Percentiles rank a stretch among this genome's conserved stretches.
Conservation (phyloP, 1,140 invertebrate species). For the Drosophila kikkawai region DNA sequence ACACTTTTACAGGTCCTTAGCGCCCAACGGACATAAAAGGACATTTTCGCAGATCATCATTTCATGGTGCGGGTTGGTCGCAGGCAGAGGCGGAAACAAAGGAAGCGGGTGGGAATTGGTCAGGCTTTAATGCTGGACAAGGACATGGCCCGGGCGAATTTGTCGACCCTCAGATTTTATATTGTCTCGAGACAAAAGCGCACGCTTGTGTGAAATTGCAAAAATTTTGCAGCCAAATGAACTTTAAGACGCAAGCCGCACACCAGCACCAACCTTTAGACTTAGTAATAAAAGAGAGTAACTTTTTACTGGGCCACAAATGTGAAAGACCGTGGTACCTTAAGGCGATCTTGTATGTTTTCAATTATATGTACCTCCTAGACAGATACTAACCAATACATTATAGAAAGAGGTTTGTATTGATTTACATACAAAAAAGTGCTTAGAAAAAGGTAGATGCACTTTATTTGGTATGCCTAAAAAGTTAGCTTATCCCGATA, state of each 20-base stretch:
- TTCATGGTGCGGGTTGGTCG: conserved; percentile 45
- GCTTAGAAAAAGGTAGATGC: too few relatives aligned
- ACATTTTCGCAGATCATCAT: conserved; percentile 73
- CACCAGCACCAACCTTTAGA: not conserved
- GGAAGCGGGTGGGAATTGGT: conserved; percentile 51
- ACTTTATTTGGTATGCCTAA: not conserved
- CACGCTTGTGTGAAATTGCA: conserved; percentile 52
- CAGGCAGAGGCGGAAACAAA: conserved; percentile 32
- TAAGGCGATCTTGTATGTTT: not conserved
- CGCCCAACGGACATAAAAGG: conserved; percentile 57
- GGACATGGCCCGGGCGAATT: conserved; percentile 34
- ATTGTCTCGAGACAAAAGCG: conserved; percentile 32
- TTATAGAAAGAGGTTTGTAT: not conserved
- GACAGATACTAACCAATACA: not conserved
- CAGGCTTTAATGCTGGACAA: conserved; percentile 53
- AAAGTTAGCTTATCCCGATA: not conserved
- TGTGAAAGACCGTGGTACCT: not conserved
- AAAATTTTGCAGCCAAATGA: conserved; percentile 50
- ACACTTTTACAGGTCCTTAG: conserved; percentile 71
- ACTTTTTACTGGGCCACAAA: not conserved
- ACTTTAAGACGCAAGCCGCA: conserved; percentile 33
- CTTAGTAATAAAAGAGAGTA: conserved; percentile 1
- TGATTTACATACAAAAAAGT: not conserved
- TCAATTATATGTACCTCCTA: not conserved
- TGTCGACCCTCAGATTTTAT: conserved; percentile 51